These are phyloP conservation scores for Pachypanchax playfairii DNA, from an alignment of 2,113 vertebrate genomes.

Conservation along the genomic window DNA sequence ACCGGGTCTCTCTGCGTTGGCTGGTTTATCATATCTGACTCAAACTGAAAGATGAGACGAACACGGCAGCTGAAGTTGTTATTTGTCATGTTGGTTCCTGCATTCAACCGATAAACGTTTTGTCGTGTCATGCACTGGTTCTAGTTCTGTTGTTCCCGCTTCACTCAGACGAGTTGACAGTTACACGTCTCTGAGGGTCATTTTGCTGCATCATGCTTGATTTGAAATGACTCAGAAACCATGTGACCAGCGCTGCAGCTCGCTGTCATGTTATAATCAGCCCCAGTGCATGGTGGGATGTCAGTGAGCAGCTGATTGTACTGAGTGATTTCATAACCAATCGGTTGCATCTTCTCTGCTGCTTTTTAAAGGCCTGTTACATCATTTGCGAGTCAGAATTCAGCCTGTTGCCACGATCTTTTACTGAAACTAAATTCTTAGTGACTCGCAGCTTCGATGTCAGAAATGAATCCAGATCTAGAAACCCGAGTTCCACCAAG, in stretches of 20 bases:
- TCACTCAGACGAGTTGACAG: conserved; percentile 12
- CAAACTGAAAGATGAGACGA: no score
- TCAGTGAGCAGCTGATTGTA: conserved; percentile 41
- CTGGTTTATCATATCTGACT: no score
- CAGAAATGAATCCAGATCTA: conserved; percentile 20
- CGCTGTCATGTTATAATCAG: conserved; percentile 35
- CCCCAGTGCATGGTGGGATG: conserved; percentile 60
- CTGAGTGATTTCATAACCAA: conserved; percentile 48
- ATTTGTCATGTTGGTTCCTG: no score
- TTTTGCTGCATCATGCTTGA: conserved; percentile 57
- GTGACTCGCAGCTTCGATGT: conserved; percentile 39
- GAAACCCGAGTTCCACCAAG: conserved; percentile 41
- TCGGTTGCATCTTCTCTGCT: conserved; percentile 32
- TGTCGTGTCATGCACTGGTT: background rate
- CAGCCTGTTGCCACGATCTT: conserved; percentile 30
- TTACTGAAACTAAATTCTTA: conserved; percentile 32
- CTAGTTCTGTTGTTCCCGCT: background rate
- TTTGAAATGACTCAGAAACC: conserved; percentile 11
- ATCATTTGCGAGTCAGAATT: conserved; percentile 32
- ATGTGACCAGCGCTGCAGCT: conserved; percentile 34
- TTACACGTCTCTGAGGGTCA: conserved; percentile 25
- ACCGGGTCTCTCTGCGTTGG: no score
- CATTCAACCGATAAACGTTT: no score
- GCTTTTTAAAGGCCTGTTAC: conserved; percentile 35
- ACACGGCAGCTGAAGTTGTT: no score